These are phyloP conservation scores for Alviniconcha marisindica DNA, from an alignment of 1,140 invertebrate genomes.

Conservation along the genomic window DNA sequence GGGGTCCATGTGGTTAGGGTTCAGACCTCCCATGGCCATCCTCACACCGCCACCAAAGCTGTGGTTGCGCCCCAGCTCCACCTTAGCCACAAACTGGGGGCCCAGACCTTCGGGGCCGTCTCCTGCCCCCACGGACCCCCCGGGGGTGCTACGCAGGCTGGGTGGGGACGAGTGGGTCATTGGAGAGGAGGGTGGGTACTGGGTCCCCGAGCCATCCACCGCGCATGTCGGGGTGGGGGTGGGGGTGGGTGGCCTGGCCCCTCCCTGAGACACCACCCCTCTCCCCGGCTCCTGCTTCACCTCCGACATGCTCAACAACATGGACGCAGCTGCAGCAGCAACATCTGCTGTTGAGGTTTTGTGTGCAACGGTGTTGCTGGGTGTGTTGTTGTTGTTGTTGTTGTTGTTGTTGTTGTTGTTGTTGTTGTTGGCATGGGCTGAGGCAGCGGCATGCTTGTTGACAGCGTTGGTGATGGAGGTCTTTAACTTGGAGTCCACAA, in stretches of 20 bases:
- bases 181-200: constrained; percentile 8
- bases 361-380: not conserved
- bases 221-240: not conserved
- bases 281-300: constrained; percentile 12
- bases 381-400: not conserved
- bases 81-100: constrained; percentile 45
- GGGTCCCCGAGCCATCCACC: not conserved
- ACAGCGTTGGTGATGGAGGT: constrained; percentile 40
- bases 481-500: constrained; percentile 37
- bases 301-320: not conserved
- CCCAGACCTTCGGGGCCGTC: constrained; percentile 46
- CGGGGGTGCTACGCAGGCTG: constrained; percentile 37
- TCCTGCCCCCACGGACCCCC: not conserved
- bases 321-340: not conserved
- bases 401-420: no score
- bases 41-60: not conserved
- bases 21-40: not conserved
- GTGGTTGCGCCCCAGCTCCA: constrained; percentile 46
- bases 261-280: not conserved
- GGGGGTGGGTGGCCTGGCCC: not conserved
- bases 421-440: not conserved
- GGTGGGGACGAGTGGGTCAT: constrained; percentile 27
- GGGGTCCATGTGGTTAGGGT: constrained; percentile 7
- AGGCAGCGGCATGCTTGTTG: constrained; percentile 36
- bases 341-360: not conserved